A percentile compares a stretch with the other conserved stretches of the same genome.
phyloP scores from a whole-genome alignment of 2,797 vertebrate genomes.

The Poeciliopsis paucimaculata region DNA sequence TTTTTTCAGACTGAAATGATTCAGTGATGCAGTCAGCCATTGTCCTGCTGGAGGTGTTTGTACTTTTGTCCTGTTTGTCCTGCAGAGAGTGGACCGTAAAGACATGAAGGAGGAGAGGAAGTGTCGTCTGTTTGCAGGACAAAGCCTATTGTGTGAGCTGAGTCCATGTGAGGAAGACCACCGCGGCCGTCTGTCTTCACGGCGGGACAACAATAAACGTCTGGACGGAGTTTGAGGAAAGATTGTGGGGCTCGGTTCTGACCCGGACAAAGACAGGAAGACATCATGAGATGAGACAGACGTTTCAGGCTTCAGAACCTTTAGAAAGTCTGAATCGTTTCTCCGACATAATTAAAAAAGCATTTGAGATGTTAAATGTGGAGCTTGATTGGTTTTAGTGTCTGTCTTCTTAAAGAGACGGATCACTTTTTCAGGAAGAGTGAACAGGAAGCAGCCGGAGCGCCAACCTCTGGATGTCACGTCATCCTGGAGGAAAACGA shows the following conservation, averaged over 20 bases:
- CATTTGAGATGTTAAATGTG: background rate
- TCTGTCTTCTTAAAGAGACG: slow-evolving; percentile 2
- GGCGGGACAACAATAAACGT: slow-evolving; percentile 29
- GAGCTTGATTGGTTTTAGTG: background rate
- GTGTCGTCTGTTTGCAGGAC: slow-evolving; percentile 34
- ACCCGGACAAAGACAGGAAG: slow-evolving; percentile 53
- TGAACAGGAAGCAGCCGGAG: slow-evolving; percentile 34
- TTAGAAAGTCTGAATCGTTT: background rate
- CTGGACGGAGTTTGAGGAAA: background rate
- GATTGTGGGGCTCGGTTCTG: slow-evolving; percentile 31
- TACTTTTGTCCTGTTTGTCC: slow-evolving; percentile 39
- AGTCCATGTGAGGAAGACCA: slow-evolving; percentile 15
- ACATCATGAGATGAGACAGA: background rate
- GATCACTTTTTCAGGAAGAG: slow-evolving; percentile 9
- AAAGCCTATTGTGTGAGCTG: slow-evolving; percentile 44
- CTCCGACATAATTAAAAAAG: background rate
- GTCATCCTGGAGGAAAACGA: slow-evolving; percentile 1
- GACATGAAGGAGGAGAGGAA: slow-evolving; percentile 46
- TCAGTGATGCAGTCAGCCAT: slow-evolving; percentile 4
- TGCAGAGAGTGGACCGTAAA: slow-evolving; percentile 8
- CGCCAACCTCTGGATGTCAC: slow-evolving; percentile 28
- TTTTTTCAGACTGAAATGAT: slow-evolving; percentile 5
- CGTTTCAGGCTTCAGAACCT: background rate
- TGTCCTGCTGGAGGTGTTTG: slow-evolving; percentile 8
- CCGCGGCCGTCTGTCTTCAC: slow-evolving; percentile 6